Conservation (phyloP, 2,888 invertebrate genomes). For the Hemistola chrysoprasaria region DNA sequence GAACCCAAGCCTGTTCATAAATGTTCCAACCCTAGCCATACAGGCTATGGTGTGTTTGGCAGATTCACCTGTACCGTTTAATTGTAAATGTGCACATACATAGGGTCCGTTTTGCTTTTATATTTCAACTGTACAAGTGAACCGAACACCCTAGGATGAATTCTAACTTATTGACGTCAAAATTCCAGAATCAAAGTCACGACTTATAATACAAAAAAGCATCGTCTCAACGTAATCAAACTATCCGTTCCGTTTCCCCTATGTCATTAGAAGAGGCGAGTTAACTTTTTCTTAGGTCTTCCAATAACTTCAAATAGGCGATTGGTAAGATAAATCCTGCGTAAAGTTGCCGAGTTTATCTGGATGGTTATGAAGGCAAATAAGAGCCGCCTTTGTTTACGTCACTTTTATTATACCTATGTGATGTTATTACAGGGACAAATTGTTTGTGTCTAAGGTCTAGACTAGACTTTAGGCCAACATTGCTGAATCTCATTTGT, state of each 20-base stretch:
- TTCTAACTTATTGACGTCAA: too few species aligned
- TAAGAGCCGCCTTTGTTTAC: constrained; percentile 5
- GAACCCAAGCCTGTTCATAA: too few species aligned
- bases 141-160: too few species aligned
- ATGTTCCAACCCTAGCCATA: too few species aligned
- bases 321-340: constrained; percentile 30
- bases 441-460: constrained; percentile 22
- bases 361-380: constrained; percentile 10
- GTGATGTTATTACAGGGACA: constrained; percentile 27
- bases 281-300: constrained; percentile 31
- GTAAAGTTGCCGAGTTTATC: constrained; percentile 25
- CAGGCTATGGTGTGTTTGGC: too few species aligned
- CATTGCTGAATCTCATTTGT: too few species aligned
- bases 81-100: too few species aligned
- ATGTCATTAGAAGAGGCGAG: constrained; percentile 36
- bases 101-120: too few species aligned
- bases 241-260: constrained; percentile 27
- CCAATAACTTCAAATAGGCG: constrained; percentile 32
- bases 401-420: constrained; percentile 31
- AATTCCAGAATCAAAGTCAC: too few species aligned
- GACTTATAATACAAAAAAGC: too few species aligned
- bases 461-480: constrained; percentile 3
- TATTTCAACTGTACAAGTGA: too few species aligned
- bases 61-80: too few species aligned
- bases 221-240: constrained; percentile 14